Percentiles rank a stretch among this genome's conserved stretches.
Conservation (phyloP, 2,888 invertebrate species). For the Himalopsyche anomala region DNA sequence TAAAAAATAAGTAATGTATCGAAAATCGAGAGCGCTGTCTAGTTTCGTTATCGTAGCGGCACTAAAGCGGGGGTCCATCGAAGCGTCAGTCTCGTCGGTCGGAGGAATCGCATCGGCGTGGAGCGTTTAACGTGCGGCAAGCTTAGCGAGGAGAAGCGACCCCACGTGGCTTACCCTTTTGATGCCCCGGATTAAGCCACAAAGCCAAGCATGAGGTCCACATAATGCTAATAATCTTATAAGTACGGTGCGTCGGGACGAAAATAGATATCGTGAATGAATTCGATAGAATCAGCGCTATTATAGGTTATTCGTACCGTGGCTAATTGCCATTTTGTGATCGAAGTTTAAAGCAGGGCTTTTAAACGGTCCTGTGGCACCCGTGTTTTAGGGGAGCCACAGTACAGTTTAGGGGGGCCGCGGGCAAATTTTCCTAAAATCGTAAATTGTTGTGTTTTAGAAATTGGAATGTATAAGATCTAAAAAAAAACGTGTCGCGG, state of each 20-base stretch:
- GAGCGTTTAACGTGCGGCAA: slow-evolving; percentile 3
- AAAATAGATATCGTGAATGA: slow-evolving; percentile 16
- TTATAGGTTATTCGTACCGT: background rate
- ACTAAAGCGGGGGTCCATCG: slow-evolving; percentile 35
- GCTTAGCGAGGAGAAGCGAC: slow-evolving; percentile 2
- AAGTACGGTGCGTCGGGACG: slow-evolving; percentile 26
- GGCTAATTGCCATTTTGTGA: background rate
- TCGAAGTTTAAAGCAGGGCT: background rate
- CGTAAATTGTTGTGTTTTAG: no score
- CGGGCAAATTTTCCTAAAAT: no score
- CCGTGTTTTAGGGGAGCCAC: no score
- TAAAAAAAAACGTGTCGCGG: no score
- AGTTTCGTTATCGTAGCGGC: slow-evolving; percentile 27
- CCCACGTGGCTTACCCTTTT: background rate
- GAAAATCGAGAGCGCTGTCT: slow-evolving; percentile 8
- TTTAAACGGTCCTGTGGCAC: background rate
- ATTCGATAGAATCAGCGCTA: background rate
- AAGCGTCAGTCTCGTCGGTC: slow-evolving; percentile 13
- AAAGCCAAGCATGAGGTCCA: slow-evolving; percentile 31
- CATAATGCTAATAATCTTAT: slow-evolving; percentile 31
- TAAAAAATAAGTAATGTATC: slow-evolving; percentile 29
- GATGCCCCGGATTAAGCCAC: slow-evolving; percentile 28
- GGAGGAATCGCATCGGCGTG: background rate
- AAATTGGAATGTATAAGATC: no score
- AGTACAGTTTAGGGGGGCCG: no score